These are phyloP conservation scores for Lasioglossum pauxillum DNA, from an alignment of 2,888 invertebrate genomes.

Conservation along the genomic window DNA sequence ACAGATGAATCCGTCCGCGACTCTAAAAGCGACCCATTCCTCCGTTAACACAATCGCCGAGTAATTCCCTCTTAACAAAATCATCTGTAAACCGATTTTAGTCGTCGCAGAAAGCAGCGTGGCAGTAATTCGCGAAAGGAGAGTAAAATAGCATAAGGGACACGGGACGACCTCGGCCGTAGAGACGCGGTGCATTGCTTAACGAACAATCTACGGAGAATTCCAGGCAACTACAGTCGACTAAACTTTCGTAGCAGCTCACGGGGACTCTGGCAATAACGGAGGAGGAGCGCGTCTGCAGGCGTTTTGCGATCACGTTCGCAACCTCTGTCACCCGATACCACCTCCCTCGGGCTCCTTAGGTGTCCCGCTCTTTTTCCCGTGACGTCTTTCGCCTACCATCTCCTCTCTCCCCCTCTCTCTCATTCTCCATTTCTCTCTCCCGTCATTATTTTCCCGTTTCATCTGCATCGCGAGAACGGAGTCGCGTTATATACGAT, in stretches of 20 bases:
- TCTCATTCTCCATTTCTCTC: neutral
- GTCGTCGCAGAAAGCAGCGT: neutral
- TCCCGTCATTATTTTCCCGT: constrained; percentile 51
- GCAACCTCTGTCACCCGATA: constrained; percentile 55
- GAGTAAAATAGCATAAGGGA: neutral
- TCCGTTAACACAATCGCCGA: neutral
- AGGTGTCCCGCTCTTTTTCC: constrained; percentile 28
- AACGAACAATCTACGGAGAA: constrained; percentile 7
- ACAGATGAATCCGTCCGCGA: neutral
- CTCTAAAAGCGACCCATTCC: no score
- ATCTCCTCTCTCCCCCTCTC: neutral
- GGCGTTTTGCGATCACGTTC: constrained; percentile 15
- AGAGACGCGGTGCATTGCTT: neutral
- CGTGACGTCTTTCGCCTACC: constrained; percentile 26
- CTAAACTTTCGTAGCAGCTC: constrained; percentile 26
- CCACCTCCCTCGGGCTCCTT: constrained; percentile 14
- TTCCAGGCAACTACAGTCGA: constrained; percentile 28
- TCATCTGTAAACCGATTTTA: neutral
- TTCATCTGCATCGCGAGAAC: constrained; percentile 53
- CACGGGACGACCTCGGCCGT: neutral
- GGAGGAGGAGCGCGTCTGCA: neutral
- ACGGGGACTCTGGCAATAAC: constrained; percentile 15
- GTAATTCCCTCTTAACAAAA: neutral
- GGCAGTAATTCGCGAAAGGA: neutral
- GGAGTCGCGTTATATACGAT: constrained; percentile 64